Conservation (phyloP, 2,113 vertebrate genomes). For the Patagioenas fasciata region DNA sequence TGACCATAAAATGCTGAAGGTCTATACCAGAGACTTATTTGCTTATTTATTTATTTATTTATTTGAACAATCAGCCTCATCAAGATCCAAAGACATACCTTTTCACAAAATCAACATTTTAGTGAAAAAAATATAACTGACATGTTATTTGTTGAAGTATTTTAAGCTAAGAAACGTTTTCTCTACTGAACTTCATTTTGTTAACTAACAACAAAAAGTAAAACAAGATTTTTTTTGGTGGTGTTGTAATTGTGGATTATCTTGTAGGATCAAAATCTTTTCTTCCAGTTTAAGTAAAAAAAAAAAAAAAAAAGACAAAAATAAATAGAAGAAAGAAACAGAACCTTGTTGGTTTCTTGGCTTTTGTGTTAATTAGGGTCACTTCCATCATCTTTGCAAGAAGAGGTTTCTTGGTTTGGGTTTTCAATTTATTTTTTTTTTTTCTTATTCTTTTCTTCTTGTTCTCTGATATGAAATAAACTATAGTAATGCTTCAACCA, state of each 20-base stretch:
- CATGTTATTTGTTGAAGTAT: not conserved
- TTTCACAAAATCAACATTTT: not conserved
- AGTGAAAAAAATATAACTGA: fast-evolving
- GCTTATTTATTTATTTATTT: not conserved
- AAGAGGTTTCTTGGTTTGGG: fast-evolving
- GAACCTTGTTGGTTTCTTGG: not conserved
- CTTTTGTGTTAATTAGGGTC: constrained; percentile 60
- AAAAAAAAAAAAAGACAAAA: too few species aligned
- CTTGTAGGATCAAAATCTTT: not conserved
- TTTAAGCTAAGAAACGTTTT: not conserved
- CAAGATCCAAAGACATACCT: fast-evolving
- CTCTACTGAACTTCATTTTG: not conserved
- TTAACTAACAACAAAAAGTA: fast-evolving
- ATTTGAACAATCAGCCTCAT: not conserved
- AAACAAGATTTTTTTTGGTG: not conserved
- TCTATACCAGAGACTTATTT: fast-evolving
- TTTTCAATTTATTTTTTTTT: not conserved
- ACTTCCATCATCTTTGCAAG: constrained; percentile 43
- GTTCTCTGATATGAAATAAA: constrained; percentile 32
- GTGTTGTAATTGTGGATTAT: not conserved
- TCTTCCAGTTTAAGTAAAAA: not conserved
- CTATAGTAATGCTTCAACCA: constrained; percentile 47
- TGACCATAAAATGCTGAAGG: not conserved
- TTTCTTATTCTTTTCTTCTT: not conserved
- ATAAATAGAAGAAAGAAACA: not conserved